A percentile compares a stretch with the other conserved stretches of the same genome.
Evolutionary conservation across 2,797 vertebrate genomes (phyloP).

Genomic region (Syncerus caffer): DNA sequence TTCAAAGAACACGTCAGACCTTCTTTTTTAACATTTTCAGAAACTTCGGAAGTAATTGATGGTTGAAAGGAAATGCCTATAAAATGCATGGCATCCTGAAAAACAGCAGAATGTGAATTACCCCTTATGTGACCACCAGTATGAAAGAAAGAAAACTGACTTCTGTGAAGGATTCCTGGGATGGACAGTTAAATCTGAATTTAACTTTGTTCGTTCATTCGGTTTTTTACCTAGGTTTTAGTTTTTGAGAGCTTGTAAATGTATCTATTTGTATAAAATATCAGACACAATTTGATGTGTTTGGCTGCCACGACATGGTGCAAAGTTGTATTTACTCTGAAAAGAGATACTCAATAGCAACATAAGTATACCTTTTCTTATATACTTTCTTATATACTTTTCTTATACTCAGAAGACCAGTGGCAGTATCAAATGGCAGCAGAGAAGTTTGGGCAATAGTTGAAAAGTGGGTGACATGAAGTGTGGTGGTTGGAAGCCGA

Average conservation of each 20-base stretch:
- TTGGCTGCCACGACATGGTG: background rate
- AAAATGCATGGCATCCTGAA: background rate
- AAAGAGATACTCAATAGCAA: background rate
- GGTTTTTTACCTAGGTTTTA: background rate
- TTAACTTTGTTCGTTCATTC: slow-evolving; percentile 13
- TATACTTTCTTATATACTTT: no score
- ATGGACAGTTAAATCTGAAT: background rate
- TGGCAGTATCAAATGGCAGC: background rate
- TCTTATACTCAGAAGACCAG: background rate
- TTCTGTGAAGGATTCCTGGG: background rate
- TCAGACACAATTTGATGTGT: background rate
- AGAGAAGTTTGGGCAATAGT: background rate
- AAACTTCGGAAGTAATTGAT: slow-evolving; percentile 16
- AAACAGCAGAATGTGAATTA: background rate
- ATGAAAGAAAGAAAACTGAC: background rate
- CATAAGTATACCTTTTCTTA: background rate
- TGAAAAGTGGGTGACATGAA: background rate
- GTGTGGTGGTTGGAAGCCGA: background rate
- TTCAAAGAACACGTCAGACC: background rate
- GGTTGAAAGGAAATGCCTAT: slow-evolving; percentile 20
- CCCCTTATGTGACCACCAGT: background rate
- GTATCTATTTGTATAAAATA: background rate
- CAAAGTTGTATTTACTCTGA: background rate
- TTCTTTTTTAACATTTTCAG: slow-evolving; percentile 32
- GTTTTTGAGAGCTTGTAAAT: background rate